Evolutionary conservation across 1,140 invertebrate genomes (phyloP).

Genomic region (Polypedilum vanderplanki): DNA sequence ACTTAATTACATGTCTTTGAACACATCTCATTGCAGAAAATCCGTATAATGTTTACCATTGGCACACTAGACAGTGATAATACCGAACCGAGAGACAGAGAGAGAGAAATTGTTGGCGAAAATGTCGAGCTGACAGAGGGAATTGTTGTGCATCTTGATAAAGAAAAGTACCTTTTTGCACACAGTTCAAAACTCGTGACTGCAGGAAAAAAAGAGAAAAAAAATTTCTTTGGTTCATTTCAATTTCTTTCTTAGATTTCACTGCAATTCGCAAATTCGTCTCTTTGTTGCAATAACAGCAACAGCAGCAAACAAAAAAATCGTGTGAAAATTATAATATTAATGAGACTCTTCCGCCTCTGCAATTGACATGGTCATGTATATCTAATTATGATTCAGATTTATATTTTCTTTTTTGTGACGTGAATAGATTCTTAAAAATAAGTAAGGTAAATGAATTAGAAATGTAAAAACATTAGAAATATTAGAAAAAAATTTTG

Average conservation of each 20-base stretch:
- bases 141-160: slow-evolving; percentile 18
- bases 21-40: not conserved
- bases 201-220: not conserved
- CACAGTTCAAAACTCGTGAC: not conserved
- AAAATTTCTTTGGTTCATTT: not conserved
- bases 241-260: slow-evolving; percentile 12
- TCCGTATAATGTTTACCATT: too few relatives aligned
- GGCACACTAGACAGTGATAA: not conserved
- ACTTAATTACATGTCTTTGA: slow-evolving; percentile 7
- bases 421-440: too few relatives aligned
- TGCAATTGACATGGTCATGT: slow-evolving; percentile 1
- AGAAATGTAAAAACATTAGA: too few relatives aligned
- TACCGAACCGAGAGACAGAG: not conserved
- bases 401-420: too few relatives aligned
- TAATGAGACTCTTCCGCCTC: not conserved
- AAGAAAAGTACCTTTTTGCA: not conserved
- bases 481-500: too few relatives aligned
- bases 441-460: too few relatives aligned
- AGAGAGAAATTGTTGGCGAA: slow-evolving; percentile 1
- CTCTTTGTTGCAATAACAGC: not conserved
- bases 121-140: slow-evolving; percentile 15
- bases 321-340: slow-evolving; percentile 14
- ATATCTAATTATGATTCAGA: too few relatives aligned
- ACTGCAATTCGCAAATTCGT: not conserved
- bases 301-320: not conserved